Conservation (phyloP, 2,797 vertebrate genomes). For the Salarias fasciatus region DNA sequence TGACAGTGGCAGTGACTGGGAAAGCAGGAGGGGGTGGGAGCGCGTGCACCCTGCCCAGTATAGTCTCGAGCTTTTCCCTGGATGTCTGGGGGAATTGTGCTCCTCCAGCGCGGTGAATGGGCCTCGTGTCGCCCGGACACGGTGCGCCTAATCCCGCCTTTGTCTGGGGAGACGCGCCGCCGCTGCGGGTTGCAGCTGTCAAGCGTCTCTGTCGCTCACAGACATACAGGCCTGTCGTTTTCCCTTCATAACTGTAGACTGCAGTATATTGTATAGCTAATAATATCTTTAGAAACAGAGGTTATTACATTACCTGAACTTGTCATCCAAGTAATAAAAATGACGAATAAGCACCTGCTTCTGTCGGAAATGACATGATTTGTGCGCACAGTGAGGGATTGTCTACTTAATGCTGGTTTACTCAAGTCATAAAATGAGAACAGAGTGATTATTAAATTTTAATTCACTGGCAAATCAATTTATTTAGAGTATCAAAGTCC, state of each 20-base stretch:
- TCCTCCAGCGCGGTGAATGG: conserved; percentile 39
- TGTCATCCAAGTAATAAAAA: conserved; percentile 21
- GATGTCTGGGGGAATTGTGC: conserved; percentile 56
- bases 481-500: not conserved
- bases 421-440: not conserved
- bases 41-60: not conserved
- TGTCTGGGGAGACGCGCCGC: conserved; percentile 60
- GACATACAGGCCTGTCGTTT: no score
- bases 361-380: not conserved
- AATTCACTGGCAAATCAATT: not conserved
- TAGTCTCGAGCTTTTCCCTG: conserved; percentile 22
- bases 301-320: no score
- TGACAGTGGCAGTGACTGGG: conserved; percentile 10
- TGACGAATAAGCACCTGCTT: conserved; percentile 19
- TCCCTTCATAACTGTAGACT: not conserved
- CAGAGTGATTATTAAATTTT: not conserved
- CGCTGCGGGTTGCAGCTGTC: conserved; percentile 37
- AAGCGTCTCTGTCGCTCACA: conserved; percentile 8
- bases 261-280: not conserved
- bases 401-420: not conserved
- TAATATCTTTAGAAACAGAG: not conserved
- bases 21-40: not conserved
- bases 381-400: not conserved
- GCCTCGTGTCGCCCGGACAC: conserved; percentile 45
- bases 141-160: conserved; percentile 60